Conservation (phyloP, 1,140 invertebrate species). For the Wasmannia auropunctata region DNA sequence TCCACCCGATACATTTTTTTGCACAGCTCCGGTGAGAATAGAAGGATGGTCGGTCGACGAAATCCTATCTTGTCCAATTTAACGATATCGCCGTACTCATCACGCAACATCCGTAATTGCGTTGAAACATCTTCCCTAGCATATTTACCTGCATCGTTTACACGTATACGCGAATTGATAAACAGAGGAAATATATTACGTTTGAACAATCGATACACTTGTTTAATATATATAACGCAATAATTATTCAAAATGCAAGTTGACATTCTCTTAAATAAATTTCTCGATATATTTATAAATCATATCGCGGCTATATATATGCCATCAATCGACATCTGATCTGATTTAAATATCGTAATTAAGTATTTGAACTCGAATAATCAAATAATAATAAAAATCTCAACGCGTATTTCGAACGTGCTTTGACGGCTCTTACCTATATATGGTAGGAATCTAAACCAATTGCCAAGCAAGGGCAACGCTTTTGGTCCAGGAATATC, state of each 20-base stretch:
- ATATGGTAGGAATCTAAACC: constrained; percentile 83
- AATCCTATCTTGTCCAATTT: constrained; percentile 74
- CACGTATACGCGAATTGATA: neutral
- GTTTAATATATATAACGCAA: neutral
- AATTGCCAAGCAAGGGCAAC: constrained; percentile 83
- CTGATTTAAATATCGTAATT: neutral
- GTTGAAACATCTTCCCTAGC: constrained; percentile 27
- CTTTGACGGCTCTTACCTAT: constrained; percentile 85
- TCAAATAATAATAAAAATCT: neutral
- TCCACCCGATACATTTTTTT: constrained; percentile 81
- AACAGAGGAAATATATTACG: neutral
- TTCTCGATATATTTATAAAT: neutral
- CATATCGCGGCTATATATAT: neutral
- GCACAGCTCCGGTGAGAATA: constrained; percentile 75
- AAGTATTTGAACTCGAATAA: neutral
- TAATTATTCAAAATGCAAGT: neutral
- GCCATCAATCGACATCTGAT: neutral
- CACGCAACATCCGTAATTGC: constrained; percentile 65
- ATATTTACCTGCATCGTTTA: constrained; percentile 73
- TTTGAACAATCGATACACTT: neutral
- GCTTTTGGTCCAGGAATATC: constrained; percentile 85
- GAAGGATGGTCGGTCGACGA: constrained; percentile 70
- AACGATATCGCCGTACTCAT: constrained; percentile 75
- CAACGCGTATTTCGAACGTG: neutral
- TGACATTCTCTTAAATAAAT: neutral